A percentile compares a stretch with the other conserved stretches of the same genome.
Conservation (phyloP, 2,888 invertebrate species). For the Philopedon plagiatum region DNA sequence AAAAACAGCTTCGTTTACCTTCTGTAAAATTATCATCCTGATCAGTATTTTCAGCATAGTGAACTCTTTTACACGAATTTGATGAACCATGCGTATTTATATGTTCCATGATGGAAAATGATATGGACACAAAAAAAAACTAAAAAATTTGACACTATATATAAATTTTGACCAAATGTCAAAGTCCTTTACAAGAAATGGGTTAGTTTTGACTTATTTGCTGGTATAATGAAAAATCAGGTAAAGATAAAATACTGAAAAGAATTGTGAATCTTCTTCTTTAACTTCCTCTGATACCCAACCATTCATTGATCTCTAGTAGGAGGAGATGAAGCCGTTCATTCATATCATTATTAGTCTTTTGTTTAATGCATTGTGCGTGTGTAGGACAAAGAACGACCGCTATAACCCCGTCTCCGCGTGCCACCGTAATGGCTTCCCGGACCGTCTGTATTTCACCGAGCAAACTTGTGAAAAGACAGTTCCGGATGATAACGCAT, state of each 20-base stretch:
- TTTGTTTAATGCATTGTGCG: no score
- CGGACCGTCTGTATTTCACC: no score
- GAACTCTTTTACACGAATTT: slow-evolving; percentile 20
- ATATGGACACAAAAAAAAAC: slow-evolving; percentile 16
- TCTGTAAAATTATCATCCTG: neutral
- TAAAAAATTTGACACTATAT: slow-evolving; percentile 18
- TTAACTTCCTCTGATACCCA: no score
- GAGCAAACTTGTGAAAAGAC: no score
- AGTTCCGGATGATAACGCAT: no score
- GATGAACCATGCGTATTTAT: slow-evolving; percentile 8
- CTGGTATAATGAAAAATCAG: neutral
- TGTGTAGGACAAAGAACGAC: no score
- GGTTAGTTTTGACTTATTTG: neutral
- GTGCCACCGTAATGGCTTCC: no score
- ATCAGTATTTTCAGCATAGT: slow-evolving; percentile 18
- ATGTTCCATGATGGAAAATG: slow-evolving; percentile 33
- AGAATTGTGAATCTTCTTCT: no score
- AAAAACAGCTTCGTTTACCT: neutral
- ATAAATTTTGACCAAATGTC: slow-evolving; percentile 7
- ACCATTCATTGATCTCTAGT: no score
- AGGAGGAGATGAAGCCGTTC: no score
- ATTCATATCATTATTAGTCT: no score
- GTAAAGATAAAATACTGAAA: neutral
- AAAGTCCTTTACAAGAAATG: neutral
- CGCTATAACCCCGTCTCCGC: no score